These are phyloP conservation scores for Phalacrocorax carbo DNA, from an alignment of 2,113 vertebrate species.

Conservation along the genomic window DNA sequence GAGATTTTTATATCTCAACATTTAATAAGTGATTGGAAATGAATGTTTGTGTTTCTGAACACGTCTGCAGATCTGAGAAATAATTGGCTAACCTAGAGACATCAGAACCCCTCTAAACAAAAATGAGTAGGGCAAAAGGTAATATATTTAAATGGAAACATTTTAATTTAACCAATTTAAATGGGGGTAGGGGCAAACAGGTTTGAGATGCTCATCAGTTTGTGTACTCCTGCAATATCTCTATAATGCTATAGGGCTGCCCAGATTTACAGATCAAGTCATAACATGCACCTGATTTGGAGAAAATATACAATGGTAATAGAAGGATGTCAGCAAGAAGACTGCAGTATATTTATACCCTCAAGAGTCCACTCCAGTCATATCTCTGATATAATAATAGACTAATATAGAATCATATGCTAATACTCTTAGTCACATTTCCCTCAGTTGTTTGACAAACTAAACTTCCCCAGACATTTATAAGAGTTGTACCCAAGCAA, in stretches of 20 bases:
- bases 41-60: background rate
- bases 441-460: background rate
- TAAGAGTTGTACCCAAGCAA: background rate
- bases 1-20: background rate
- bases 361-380: background rate
- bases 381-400: background rate
- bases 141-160: background rate
- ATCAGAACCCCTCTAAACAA: background rate
- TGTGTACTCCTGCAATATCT: background rate
- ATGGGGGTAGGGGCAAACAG: rapidly evolving
- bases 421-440: background rate
- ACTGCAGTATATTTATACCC: background rate
- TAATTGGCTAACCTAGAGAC: background rate
- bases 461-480: background rate
- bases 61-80: background rate
- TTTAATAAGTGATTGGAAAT: background rate
- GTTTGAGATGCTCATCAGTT: background rate
- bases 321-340: background rate
- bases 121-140: background rate
- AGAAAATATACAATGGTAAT: background rate
- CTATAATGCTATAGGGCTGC: background rate
- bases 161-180: background rate
- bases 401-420: background rate
- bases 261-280: background rate
- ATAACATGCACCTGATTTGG: background rate